Evolutionary conservation across 2,888 invertebrate species (phyloP), one percentile per base, ranked within the genome.

Genomic region (Drosophila acutilabella): DNA sequence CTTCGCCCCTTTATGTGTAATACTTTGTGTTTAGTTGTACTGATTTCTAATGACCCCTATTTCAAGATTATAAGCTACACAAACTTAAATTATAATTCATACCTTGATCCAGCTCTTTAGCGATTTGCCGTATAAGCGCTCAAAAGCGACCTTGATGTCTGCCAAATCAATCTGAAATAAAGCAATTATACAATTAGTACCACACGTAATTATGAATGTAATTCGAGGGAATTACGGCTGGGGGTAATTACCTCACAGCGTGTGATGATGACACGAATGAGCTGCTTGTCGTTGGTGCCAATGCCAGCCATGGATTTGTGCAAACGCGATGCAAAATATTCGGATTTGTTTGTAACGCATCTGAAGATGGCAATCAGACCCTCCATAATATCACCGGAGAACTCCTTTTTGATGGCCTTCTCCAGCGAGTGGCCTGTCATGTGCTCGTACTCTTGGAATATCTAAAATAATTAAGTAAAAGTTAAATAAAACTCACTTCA

Each of bases 271-370:
- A 98, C 90, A 88, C 98, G 95, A 82, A 98, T 97, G 78, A 98
- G 93, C 82, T 96, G 96, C 52, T 94, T 94, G 91, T 98, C 98
- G 89, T 97, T 96, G 4, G 98, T 98, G 68, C 98, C 98, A 74
- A 96, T 92, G 4, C 98, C 98, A 90, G 96, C 96, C 97, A 98
- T 97, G 58, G 96, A 95, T 90, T 96, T 95, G 92, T 97, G 95
- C 57, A 98, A 93, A 45, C 96, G 95, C 90, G 96, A 96, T 0
- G 98, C 98, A 93, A 97, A 98, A 93, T 96, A 98, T 38, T 94
- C 94, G 0, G 96, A 94, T 92, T 96, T 95, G 92, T 97, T 96
- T 89, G 95, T 95, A 1, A 96, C 96, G 74, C 96, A 95, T 91
- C 95, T 95, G 64, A 96, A 96, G 59, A 97, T 96, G 67, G 97